A percentile compares a stretch with the other conserved stretches of the same genome.
These are phyloP conservation scores for Latheticus oryzae DNA, from an alignment of 2,888 invertebrate genomes.

Conservation along the genomic window DNA sequence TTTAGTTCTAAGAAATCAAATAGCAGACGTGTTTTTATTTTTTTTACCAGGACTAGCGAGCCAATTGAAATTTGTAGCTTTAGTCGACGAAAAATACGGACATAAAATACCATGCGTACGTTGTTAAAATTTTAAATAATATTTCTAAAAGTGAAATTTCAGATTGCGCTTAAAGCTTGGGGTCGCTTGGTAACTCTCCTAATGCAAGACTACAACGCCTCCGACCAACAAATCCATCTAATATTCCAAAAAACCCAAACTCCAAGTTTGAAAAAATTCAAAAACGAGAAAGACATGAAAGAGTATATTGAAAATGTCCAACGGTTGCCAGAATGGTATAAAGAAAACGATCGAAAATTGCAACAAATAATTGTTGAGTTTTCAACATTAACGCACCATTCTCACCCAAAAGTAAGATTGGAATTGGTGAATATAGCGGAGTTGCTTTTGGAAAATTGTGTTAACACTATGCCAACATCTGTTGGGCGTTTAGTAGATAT, in stretches of 20 bases:
- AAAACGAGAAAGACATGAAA: conserved; percentile 58
- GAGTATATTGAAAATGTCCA: conserved; percentile 61
- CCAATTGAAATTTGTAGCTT: conserved; percentile 71
- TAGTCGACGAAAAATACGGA: conserved; percentile 71
- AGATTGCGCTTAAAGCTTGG: conserved; percentile 66
- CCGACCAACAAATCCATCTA: conserved; percentile 42
- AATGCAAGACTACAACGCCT: conserved; percentile 64
- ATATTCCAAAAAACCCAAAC: not conserved
- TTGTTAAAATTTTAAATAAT: too few species aligned
- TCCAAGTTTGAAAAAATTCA: conserved; percentile 43
- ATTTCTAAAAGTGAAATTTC: too few species aligned
- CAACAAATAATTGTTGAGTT: conserved; percentile 68
- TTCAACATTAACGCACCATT: conserved; percentile 69
- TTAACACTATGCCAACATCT: conserved; percentile 73
- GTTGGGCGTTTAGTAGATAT: conserved; percentile 75
- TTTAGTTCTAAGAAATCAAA: conserved; percentile 66
- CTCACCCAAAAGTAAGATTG: conserved; percentile 71
- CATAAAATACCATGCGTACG: conserved; percentile 72
- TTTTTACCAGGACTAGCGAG: conserved; percentile 75
- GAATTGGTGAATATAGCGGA: conserved; percentile 73
- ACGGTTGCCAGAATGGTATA: conserved; percentile 71
- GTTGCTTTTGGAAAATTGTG: conserved; percentile 71
- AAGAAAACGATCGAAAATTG: conserved; percentile 71
- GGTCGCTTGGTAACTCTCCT: conserved; percentile 65
- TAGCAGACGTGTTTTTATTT: conserved; percentile 71